Conservation (phyloP, 2,888 invertebrate species). For the Aethes cnicana region DNA sequence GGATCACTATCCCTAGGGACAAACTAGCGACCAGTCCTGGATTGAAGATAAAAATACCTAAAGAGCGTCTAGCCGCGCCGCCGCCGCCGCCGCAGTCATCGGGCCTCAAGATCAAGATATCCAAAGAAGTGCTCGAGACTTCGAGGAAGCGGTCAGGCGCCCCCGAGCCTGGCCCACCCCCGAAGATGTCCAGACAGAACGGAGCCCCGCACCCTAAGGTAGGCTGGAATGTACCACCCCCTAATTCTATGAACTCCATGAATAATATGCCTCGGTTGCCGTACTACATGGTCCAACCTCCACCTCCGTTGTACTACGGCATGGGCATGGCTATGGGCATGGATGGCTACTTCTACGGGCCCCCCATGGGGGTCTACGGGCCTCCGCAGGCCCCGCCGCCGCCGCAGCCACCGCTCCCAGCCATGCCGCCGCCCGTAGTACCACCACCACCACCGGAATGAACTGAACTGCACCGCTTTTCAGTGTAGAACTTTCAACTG, state of each 20-base stretch:
- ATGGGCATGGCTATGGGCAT: constrained; percentile 42
- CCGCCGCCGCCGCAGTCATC: constrained; percentile 64
- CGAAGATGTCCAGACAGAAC: constrained; percentile 66
- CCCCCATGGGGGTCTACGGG: constrained; percentile 29
- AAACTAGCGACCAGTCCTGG: constrained; percentile 75
- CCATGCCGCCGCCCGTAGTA: constrained; percentile 75
- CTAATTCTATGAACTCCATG: constrained; percentile 33
- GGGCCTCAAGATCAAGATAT: constrained; percentile 90
- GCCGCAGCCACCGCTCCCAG: constrained; percentile 46
- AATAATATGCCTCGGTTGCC: constrained; percentile 57
- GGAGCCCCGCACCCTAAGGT: constrained; percentile 70
- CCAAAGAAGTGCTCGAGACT: constrained; percentile 86
- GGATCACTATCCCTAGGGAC: constrained; percentile 74
- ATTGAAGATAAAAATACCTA: constrained; percentile 91
- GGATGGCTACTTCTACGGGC: constrained; percentile 54
- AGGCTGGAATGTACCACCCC: constrained; percentile 63
- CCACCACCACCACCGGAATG: constrained; percentile 76
- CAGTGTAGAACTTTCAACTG: constrained; percentile 3
- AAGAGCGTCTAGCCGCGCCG: constrained; percentile 85
- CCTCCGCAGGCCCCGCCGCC: constrained; percentile 43
- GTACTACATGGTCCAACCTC: constrained; percentile 70
- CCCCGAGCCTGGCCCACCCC: constrained; percentile 50
- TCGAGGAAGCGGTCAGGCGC: constrained; percentile 62
- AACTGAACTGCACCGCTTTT: background rate
- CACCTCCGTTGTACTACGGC: constrained; percentile 60